Base-by-base conservation (phyloP, 1,140 invertebrate species). In the Drosophila kikkawai region DNA sequence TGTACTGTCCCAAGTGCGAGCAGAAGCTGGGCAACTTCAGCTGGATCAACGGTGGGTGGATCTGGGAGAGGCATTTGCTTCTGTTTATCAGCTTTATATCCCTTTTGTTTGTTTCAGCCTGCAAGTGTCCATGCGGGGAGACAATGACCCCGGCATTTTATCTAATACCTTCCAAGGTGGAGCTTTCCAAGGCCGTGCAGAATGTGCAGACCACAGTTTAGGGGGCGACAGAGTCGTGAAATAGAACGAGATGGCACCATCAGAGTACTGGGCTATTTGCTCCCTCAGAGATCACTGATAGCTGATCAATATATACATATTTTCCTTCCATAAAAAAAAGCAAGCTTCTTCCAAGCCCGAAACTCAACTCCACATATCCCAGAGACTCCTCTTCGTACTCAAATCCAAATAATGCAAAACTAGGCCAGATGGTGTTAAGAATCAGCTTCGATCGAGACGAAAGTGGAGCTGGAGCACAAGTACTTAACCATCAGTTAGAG, bases 91-190 rank as follows among this genome's bases (percentile, higher is more conserved):
- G 19, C n/a, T 12, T 12, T n/a, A 19, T 51, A 2, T 12, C 1
- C 9, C 0, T 0, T 0, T 12, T 0, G 7, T 32, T 9, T 7
- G 2, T 41, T 55, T 42, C 93, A 94, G 96, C 96, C 60, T 97
- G 96, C 81, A 95, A 96, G 69, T 98, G 97, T 93, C 96, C 96
- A 4, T 98, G 97, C 92, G 97, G 97, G 4, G 95, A 95, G 68
- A 96, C 96, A 92, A 96, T 97, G 59, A 96, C 96, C 19, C 97
- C 97, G 1, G 96, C 96, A 9, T 98, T 97, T 93, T 97, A 97
- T 93, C 93, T 98, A 56, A 96, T 97, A 80, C 96, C 96, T 51
- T 97, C 96, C 5, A 97, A 97, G 93, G 96, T 98, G 47, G 97
- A 98, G 91, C 96, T 96, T 94, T 96, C 96, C 61, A 97, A 97